Evolutionary conservation across 2,113 vertebrate species (phyloP).

Genomic region (Benitochromis conjunctus): DNA sequence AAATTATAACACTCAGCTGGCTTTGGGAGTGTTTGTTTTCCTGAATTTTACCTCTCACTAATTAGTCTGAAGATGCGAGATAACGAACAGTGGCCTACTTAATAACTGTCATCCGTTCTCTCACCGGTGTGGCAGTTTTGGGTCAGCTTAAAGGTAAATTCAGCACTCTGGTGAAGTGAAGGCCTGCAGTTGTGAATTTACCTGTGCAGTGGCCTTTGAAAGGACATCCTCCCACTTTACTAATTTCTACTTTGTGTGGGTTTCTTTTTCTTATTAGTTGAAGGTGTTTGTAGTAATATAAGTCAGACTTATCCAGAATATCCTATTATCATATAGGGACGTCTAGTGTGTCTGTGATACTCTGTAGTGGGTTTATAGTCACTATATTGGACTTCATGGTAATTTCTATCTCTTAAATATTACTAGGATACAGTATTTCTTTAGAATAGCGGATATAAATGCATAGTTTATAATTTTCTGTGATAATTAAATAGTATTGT

Average conservation of each 20-base stretch:
- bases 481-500: conserved; percentile 30
- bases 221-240: conserved; percentile 3
- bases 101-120: conserved; percentile 17
- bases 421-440: conserved; percentile 2
- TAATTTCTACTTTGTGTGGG: neutral
- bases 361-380: conserved; percentile 24
- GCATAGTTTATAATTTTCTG: conserved; percentile 31
- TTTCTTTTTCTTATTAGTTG: neutral
- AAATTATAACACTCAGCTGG: conserved; percentile 58
- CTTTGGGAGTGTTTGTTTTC: conserved; percentile 38
- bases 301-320: neutral
- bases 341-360: conserved; percentile 33
- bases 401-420: conserved; percentile 31
- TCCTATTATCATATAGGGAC: conserved; percentile 3
- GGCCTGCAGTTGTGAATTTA: conserved; percentile 9
- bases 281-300: conserved; percentile 2
- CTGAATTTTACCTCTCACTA: conserved; percentile 21
- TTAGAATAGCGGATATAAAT: conserved; percentile 10
- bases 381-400: conserved; percentile 31
- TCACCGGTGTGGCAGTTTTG: conserved; percentile 49
- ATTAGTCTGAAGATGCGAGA: conserved; percentile 54
- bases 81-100: conserved; percentile 61
- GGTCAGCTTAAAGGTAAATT: conserved; percentile 45
- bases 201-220: conserved; percentile 3
- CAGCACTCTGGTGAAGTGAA: conserved; percentile 48